Evolutionary conservation across 1,140 invertebrate species (phyloP), one percentile per base, ranked within the genome.

Genomic region (Caenorhabditis brenneri): DNA sequence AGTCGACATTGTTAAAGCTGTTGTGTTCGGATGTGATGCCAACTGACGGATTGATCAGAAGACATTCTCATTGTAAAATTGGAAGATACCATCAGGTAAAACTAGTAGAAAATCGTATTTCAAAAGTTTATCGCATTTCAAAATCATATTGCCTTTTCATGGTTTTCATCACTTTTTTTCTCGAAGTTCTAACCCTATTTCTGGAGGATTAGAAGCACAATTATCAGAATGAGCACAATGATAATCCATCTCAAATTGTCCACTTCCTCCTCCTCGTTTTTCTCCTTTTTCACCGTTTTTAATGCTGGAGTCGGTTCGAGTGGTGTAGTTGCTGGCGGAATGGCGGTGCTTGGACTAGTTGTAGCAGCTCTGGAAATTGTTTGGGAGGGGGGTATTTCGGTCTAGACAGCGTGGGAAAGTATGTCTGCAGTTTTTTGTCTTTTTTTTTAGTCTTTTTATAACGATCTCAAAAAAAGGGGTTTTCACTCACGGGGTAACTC

Each of bases 61-160:
- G 96, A 92, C 97, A 99, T 92, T 97, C 96, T 10, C 97, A 99
- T 93, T 92, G 99, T 87, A 94, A 96, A 87, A 97, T 99, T 88
- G 97, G 96, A 2, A 94, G 97, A 87, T 99, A 99, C 92, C 97
- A 99, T 91, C 97, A 99, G 92, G 92, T 93, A 84, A 85, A 84
- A 55, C 16, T 29, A 39, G 9, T 2, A 80, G 53, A 51, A 31
- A 39, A 29, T 19, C 29, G 5, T 42, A 42, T 42, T 12, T 42
- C 39, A 51, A 16, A 0, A n/a, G 15, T 53, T 31, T 10, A 36
- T 58, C 22, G 16, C 22, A 58, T 19, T 58, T n/a, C n/a, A n/a
- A n/a, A n/a, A n/a, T n/a, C n/a, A n/a, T n/a, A n/a, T n/a, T n/a
- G n/a, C n/a, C n/a, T n/a, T n/a, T n/a, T n/a, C n/a, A n/a, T n/a